These are phyloP conservation scores for Amorpha juglandis DNA, from an alignment of 2,888 invertebrate genomes.

Conservation along the genomic window DNA sequence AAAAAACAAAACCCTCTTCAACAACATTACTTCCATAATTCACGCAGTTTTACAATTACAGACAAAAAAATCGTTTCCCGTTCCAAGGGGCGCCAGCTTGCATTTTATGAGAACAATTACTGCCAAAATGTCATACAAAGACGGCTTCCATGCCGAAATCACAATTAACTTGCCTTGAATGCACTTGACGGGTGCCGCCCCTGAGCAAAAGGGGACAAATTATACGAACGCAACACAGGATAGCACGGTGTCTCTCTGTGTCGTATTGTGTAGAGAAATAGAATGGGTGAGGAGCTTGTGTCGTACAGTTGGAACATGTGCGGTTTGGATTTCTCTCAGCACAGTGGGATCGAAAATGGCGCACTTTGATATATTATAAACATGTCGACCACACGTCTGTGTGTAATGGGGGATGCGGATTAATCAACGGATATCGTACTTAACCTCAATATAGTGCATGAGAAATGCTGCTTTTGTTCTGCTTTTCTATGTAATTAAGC, in stretches of 20 bases:
- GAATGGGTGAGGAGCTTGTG: neutral
- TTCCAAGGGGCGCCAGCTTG: slow-evolving; percentile 19
- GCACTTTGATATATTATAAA: slow-evolving; percentile 19
- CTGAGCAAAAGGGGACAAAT: slow-evolving; percentile 15
- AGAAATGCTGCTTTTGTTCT: neutral
- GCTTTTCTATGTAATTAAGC: neutral
- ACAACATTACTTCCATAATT: slow-evolving; percentile 1
- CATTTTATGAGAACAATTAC: slow-evolving; percentile 24
- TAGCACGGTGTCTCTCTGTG: slow-evolving; percentile 2
- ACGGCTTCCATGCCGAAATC: slow-evolving; percentile 21
- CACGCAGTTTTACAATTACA: slow-evolving; percentile 11
- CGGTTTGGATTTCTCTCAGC: neutral
- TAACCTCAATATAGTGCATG: slow-evolving; percentile 3
- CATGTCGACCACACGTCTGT: slow-evolving; percentile 6
- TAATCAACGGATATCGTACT: slow-evolving; percentile 19
- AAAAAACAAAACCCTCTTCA: neutral
- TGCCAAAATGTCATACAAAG: slow-evolving; percentile 25
- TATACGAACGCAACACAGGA: neutral
- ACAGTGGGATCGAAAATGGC: slow-evolving; percentile 15
- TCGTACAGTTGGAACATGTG: neutral
- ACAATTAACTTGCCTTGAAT: slow-evolving; percentile 22
- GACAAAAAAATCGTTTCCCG: slow-evolving; percentile 2
- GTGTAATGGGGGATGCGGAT: slow-evolving; percentile 2
- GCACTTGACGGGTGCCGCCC: slow-evolving; percentile 24
- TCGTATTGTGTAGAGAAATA: neutral